A percentile compares a stretch with the other conserved stretches of the same genome.
Evolutionary conservation across 2,797 vertebrate genomes (phyloP).

Genomic region (Amniataba percoides): DNA sequence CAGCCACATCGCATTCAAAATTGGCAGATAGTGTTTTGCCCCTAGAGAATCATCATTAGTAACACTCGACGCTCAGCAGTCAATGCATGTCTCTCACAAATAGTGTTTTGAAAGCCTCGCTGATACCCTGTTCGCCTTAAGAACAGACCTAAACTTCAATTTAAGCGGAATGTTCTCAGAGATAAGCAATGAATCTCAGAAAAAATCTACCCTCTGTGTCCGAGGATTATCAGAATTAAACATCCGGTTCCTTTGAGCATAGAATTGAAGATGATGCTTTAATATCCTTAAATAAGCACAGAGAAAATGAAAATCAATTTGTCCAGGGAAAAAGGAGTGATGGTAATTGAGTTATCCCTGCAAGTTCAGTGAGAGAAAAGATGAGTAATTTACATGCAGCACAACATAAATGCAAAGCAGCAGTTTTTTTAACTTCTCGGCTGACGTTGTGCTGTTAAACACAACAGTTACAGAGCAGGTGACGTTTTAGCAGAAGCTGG

Average conservation of each 20-base stretch:
- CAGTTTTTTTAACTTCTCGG: neutral
- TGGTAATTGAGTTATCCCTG: slow-evolving; percentile 51
- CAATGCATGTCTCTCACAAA: slow-evolving; percentile 72
- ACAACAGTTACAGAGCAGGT: neutral
- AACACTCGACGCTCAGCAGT: slow-evolving; percentile 75
- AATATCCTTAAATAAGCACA: slow-evolving; percentile 49
- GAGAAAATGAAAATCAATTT: slow-evolving; percentile 53
- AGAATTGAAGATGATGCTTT: slow-evolving; percentile 55
- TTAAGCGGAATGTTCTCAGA: slow-evolving; percentile 56
- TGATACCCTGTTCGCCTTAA: slow-evolving; percentile 63
- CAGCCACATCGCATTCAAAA: slow-evolving; percentile 71
- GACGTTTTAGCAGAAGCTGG: neutral
- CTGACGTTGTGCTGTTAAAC: slow-evolving; percentile 13
- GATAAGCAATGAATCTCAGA: slow-evolving; percentile 58
- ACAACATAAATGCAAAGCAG: slow-evolving; percentile 23
- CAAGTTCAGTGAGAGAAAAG: slow-evolving; percentile 34
- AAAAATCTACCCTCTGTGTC: slow-evolving; percentile 51
- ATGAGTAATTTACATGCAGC: slow-evolving; percentile 44
- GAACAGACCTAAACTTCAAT: slow-evolving; percentile 63
- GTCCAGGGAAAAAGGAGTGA: slow-evolving; percentile 8
- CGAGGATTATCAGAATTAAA: slow-evolving; percentile 61
- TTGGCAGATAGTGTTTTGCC: slow-evolving; percentile 78
- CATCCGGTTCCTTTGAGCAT: slow-evolving; percentile 54
- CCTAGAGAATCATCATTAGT: slow-evolving; percentile 81
- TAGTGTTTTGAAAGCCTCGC: slow-evolving; percentile 67